Percentiles rank a stretch among this genome's conserved stretches.
phyloP scores from a whole-genome alignment of 2,113 vertebrate species.

The Poeciliopsis prolifica region DNA sequence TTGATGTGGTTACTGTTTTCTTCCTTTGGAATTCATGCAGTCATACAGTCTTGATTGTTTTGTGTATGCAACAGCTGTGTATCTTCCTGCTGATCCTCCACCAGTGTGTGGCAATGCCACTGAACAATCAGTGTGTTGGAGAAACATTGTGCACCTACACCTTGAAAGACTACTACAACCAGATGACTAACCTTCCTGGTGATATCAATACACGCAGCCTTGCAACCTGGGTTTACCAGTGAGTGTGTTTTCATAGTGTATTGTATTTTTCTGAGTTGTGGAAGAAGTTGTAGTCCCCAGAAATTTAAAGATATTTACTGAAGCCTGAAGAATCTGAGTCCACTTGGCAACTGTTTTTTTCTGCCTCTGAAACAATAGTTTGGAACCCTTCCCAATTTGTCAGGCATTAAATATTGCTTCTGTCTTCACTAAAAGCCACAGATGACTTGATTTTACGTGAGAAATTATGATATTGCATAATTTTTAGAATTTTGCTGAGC shows the following conservation, averaged over 20 bases:
- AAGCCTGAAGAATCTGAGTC: not conserved
- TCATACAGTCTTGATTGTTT: not conserved
- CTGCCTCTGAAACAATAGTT: not conserved
- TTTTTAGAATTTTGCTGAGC: too few relatives aligned
- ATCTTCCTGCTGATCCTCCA: conserved; percentile 58
- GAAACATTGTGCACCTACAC: conserved; percentile 71
- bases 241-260: conserved; percentile 42
- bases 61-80: conserved; percentile 55
- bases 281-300: too few relatives aligned
- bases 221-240: conserved; percentile 79
- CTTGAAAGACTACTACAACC: conserved; percentile 71
- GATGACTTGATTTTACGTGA: too few relatives aligned
- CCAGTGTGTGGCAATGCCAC: conserved; percentile 52
- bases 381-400: too few relatives aligned
- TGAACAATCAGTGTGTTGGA: conserved; percentile 69
- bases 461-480: too few relatives aligned
- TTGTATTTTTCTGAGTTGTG: too few relatives aligned
- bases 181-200: conserved; percentile 72
- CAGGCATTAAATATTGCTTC: too few relatives aligned
- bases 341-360: not conserved
- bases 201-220: conserved; percentile 80
- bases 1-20: not conserved
- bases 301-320: too few relatives aligned
- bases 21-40: not conserved
- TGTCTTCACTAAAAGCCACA: too few relatives aligned